phyloP scores from a whole-genome alignment of 2,888 invertebrate genomes.

The Heliconius erato region DNA sequence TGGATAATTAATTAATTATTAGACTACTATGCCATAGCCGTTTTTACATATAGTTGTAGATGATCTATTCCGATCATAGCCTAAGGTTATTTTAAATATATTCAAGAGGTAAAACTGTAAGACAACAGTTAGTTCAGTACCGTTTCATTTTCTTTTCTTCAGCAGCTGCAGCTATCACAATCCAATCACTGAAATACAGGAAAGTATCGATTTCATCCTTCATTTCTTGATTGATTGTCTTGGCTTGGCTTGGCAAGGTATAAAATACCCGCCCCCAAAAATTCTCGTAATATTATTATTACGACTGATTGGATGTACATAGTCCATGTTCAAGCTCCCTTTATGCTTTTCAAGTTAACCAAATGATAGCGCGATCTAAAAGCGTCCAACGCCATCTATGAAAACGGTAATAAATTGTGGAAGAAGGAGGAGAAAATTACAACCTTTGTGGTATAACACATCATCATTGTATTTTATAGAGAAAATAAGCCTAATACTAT shows the following conservation, averaged over 20 bases:
- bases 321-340: background rate
- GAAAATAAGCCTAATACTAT: background rate
- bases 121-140: too few species aligned
- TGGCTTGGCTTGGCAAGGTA: background rate
- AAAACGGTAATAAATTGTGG: background rate
- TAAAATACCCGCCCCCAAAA: constrained; percentile 10
- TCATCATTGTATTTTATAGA: background rate
- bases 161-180: too few species aligned
- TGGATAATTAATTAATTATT: too few species aligned
- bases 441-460: background rate
- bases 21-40: background rate
- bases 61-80: background rate
- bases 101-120: background rate
- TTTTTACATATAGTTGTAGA: background rate
- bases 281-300: constrained; percentile 26
- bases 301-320: constrained; percentile 10
- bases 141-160: too few species aligned
- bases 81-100: background rate
- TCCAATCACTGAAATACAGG: too few species aligned
- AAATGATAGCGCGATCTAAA: constrained; percentile 26
- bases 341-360: constrained; percentile 17
- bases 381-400: constrained; percentile 23
- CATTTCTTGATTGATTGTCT: too few species aligned
- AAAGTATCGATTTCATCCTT: too few species aligned
- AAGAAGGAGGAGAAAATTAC: background rate